Evolutionary conservation across 1,140 invertebrate species (phyloP), one percentile per base, ranked within the genome.

Genomic region (Drosophila azteca): DNA sequence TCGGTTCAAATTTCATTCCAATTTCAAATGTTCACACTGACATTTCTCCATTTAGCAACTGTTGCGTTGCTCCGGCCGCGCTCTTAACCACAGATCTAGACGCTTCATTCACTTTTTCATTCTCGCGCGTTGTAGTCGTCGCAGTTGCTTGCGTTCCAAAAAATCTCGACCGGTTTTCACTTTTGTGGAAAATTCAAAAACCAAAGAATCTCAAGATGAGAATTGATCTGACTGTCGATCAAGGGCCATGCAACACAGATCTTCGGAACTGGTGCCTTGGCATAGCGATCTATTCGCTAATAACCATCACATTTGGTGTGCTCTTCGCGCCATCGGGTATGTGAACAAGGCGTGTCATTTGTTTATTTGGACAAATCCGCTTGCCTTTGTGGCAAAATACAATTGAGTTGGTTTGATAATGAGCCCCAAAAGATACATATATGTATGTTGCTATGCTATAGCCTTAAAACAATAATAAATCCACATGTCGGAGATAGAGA

Each of bases 231-330:
- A 59, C 58, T 43, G 79, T 88, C 22, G 83, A 87, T 17, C 48
- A 65, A 24, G 83, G 83, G 26, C 83, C 83, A 1, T 87, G 79
- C 59, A 41, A 77, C 3, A 46, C 71, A 43, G 71, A 77, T 2
- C 46, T 87, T 13, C 59, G 84, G 24, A 62, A 51, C 43, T 88
- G 83, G 84, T 87, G 83, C 41, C n/a, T 77, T 11, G 84, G 71
- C 35, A 88, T 83, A 13, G 83, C 83, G 11, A 52, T 83, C 26
- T 87, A 67, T 49, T 65, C 44, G 17, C 59, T 87, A 2, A 6
- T 87, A 39, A 22, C 50, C 17, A 54, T 61, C 13, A 49, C 61
- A 31, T 35, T 82, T 1, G 35, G 29, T 50, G 76, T 71, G 39
- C 0, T 69, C 24, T 44, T 89, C 45, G 20, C 48, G 8, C 84